Evolutionary conservation across 2,113 vertebrate genomes (phyloP).

Genomic region (Sinosuthora webbiana): DNA sequence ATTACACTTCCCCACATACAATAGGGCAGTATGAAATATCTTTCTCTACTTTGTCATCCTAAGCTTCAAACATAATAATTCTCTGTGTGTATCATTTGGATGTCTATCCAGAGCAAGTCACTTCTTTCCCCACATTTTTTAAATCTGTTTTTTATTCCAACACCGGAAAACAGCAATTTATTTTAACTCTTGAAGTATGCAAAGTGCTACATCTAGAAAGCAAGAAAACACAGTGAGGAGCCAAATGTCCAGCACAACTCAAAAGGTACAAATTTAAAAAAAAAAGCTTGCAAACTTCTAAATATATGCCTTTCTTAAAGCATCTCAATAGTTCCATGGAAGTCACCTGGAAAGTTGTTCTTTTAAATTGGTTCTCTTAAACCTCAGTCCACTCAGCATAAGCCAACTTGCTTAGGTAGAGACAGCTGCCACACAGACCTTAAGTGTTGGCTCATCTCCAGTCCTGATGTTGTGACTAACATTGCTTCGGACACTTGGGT

Average conservation of each 20-base stretch:
- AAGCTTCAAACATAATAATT: conserved; percentile 27
- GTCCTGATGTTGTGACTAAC: neutral
- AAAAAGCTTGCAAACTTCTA: neutral
- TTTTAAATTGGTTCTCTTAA: neutral
- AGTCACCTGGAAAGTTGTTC: neutral
- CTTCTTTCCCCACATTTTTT: conserved; percentile 16
- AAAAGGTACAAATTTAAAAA: neutral
- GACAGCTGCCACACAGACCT: neutral
- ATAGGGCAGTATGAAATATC: conserved; percentile 62
- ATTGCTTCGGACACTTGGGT: neutral
- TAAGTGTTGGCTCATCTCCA: neutral
- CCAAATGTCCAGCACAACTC: neutral
- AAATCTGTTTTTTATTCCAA: conserved; percentile 19
- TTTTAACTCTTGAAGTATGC: conserved; percentile 1
- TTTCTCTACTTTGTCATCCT: conserved; percentile 56
- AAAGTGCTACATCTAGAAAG: conserved; percentile 32
- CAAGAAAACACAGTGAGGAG: neutral
- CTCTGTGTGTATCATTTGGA: neutral
- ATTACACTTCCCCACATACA: conserved; percentile 49
- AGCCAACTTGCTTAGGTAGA: neutral
- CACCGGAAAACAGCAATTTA: conserved; percentile 33
- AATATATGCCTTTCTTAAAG: neutral
- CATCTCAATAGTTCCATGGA: neutral
- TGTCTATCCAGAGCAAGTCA: neutral
- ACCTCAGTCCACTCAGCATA: neutral